phyloP scores from a whole-genome alignment of 2,113 vertebrate genomes.

The Tinamus guttatus region DNA sequence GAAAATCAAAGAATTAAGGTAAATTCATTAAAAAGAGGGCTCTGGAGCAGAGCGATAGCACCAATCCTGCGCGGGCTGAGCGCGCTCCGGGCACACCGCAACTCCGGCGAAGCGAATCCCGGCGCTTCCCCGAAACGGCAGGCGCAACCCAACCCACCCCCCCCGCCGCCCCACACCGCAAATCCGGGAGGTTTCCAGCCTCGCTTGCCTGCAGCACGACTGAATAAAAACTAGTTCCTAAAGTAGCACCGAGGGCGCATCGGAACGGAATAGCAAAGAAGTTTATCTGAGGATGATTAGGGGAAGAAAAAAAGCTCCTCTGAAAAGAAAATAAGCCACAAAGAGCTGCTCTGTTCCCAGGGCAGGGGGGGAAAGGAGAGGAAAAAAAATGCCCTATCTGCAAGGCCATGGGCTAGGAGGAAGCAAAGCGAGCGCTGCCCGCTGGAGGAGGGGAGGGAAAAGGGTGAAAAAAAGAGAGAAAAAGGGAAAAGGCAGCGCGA shows the following conservation, averaged over 20 bases:
- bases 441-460: background rate
- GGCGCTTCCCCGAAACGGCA: background rate
- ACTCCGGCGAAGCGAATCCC: constrained; percentile 19
- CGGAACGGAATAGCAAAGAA: background rate
- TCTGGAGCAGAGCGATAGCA: background rate
- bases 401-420: constrained; percentile 63
- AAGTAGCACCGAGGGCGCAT: background rate
- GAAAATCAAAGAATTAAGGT: background rate
- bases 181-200: background rate
- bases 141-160: background rate
- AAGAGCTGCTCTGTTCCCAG: constrained; percentile 54
- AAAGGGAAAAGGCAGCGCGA: background rate
- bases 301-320: background rate
- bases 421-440: constrained; percentile 61
- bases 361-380: background rate
- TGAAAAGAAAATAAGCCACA: constrained; percentile 39
- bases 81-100: background rate
- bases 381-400: constrained; percentile 43
- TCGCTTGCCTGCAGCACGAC: constrained; percentile 36
- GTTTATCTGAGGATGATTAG: constrained; percentile 31
- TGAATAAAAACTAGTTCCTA: background rate
- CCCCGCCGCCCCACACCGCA: background rate
- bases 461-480: background rate
- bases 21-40: background rate
- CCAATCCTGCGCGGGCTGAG: background rate